Percentiles rank a stretch among this genome's conserved stretches.
These are phyloP conservation scores for Erannis defoliaria DNA, from an alignment of 2,888 invertebrate genomes.

Conservation along the genomic window DNA sequence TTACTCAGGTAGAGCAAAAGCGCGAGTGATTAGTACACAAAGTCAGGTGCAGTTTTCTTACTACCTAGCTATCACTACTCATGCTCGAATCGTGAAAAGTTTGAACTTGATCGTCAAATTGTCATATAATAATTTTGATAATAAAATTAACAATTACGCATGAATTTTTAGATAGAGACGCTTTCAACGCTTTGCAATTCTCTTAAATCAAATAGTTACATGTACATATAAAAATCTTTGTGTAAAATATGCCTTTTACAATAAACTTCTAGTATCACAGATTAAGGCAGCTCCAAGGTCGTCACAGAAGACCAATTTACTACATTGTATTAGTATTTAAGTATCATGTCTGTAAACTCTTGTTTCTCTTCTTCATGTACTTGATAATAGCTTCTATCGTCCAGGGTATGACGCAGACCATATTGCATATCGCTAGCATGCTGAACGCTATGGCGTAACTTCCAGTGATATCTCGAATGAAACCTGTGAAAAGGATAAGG, in stretches of 20 bases:
- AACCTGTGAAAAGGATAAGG: slow-evolving; percentile 78
- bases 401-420: slow-evolving; percentile 89
- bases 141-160: not conserved
- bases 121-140: no score
- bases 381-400: slow-evolving; percentile 79
- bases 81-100: no score
- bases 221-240: slow-evolving; percentile 3
- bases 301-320: slow-evolving; percentile 16
- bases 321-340: not conserved
- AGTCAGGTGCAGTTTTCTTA: no score
- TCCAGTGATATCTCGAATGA: slow-evolving; percentile 87
- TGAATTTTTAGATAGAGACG: not conserved
- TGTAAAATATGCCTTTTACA: slow-evolving; percentile 1
- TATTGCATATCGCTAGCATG: slow-evolving; percentile 84
- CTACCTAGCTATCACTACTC: no score
- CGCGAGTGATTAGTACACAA: no score
- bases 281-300: slow-evolving; percentile 14
- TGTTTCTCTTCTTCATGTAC: slow-evolving; percentile 50
- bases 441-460: slow-evolving; percentile 88
- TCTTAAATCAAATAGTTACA: slow-evolving; percentile 4
- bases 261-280: slow-evolving; percentile 43
- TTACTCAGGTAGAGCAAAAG: no score
- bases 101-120: no score
- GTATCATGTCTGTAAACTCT: slow-evolving; percentile 44
- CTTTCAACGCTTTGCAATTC: not conserved